Conservation (phyloP, 64 coral and sea anemone genomes). For the Porites lutea region DNA sequence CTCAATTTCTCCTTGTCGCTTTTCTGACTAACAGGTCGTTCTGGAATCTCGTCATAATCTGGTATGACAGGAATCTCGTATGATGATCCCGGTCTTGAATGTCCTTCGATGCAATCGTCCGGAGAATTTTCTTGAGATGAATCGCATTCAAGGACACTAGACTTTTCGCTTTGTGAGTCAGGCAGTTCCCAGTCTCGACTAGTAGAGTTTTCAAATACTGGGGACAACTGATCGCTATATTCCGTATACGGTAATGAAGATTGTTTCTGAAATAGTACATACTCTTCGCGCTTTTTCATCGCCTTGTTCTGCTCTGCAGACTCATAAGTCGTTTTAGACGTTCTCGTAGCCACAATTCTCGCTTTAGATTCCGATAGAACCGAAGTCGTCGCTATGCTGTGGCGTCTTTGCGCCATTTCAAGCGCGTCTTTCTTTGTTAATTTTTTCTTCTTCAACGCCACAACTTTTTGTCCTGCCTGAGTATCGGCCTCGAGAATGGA, state of each 20-base stretch:
- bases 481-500: conserved; percentile 45
- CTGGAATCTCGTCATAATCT: conserved; percentile 73
- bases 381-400: conserved; percentile 63
- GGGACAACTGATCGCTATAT: conserved; percentile 46
- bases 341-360: conserved; percentile 25
- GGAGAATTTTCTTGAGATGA: neutral
- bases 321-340: conserved; percentile 30
- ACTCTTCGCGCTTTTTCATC: conserved; percentile 50
- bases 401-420: conserved; percentile 46
- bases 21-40: conserved; percentile 88
- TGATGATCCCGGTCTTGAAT: conserved; percentile 15
- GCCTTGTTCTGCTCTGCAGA: conserved; percentile 25
- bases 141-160: conserved; percentile 15
- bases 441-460: conserved; percentile 62
- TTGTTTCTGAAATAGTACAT: conserved; percentile 46
- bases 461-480: conserved; percentile 8
- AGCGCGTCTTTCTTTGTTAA: conserved; percentile 40
- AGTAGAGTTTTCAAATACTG: conserved; percentile 42
- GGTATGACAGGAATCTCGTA: conserved; percentile 78
- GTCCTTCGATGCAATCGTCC: neutral
- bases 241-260: conserved; percentile 50
- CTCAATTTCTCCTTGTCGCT: conserved; percentile 49
- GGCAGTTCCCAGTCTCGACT: conserved; percentile 62
- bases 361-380: conserved; percentile 65
- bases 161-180: conserved; percentile 33